Conservation (phyloP, 2,113 vertebrate genomes). For the Chloropsis hardwickii region DNA sequence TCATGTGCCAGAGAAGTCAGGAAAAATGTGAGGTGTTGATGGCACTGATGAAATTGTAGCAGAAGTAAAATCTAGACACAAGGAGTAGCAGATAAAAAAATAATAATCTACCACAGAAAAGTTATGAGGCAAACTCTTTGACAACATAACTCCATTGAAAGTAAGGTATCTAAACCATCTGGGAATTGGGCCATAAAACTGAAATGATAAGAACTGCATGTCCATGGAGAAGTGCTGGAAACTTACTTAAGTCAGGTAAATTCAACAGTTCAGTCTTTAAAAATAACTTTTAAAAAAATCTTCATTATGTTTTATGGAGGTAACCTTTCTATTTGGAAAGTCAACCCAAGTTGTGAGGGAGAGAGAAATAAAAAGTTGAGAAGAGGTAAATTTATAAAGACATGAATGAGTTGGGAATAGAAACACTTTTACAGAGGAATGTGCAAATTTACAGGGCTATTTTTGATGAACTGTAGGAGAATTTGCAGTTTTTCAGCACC, state of each 20-base stretch:
- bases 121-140: not conserved
- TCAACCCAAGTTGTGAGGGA: not conserved
- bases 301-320: not conserved
- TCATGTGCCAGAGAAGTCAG: not conserved
- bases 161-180: not conserved
- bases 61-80: not conserved
- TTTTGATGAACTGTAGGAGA: constrained; percentile 62
- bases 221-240: not conserved
- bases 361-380: not conserved
- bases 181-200: not conserved
- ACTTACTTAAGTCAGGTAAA: constrained; percentile 3
- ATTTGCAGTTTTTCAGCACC: constrained; percentile 63
- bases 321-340: not conserved
- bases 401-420: constrained; percentile 10
- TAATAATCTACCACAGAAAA: not conserved
- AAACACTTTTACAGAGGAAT: constrained; percentile 32
- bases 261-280: not conserved
- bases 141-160: not conserved
- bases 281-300: not conserved
- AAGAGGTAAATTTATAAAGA: constrained; percentile 25
- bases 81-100: constrained; percentile 11
- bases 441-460: constrained; percentile 65
- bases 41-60: not conserved
- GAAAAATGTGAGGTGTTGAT: constrained; percentile 10
- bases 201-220: not conserved